Evolutionary conservation across 2,113 vertebrate species (phyloP).

Genomic region (Varanus komodoensis): DNA sequence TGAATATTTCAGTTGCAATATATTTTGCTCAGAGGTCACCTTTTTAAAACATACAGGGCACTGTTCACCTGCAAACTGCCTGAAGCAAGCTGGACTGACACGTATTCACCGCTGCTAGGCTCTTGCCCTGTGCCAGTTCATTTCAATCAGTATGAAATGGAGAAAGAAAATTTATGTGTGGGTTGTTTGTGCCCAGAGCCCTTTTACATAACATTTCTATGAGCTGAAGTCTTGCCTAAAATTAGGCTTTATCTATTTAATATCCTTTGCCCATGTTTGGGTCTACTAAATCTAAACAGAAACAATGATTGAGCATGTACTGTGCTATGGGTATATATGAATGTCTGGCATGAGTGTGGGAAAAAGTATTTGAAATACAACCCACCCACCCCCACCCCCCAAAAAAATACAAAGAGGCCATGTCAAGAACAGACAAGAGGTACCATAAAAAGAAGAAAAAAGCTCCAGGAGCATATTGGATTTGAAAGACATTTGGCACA

Average conservation of each 20-base stretch:
- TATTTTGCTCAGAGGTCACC: neutral
- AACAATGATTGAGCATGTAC: neutral
- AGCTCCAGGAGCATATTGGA: neutral
- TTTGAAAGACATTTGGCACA: neutral
- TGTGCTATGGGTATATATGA: neutral
- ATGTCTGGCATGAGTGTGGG: neutral
- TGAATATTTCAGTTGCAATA: neutral
- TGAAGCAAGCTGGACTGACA: neutral
- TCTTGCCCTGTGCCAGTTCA: neutral
- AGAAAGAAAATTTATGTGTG: neutral
- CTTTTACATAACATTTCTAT: neutral
- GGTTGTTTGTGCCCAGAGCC: neutral
- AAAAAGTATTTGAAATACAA: neutral
- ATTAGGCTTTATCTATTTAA: neutral
- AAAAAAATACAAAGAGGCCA: neutral
- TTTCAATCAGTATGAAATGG: neutral
- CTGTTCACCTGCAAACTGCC: neutral
- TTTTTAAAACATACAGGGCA: neutral
- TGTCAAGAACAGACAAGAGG: neutral
- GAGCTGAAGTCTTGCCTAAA: neutral
- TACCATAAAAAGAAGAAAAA: neutral
- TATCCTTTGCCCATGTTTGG: neutral
- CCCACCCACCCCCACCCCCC: too few relatives aligned
- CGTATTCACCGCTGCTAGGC: too few relatives aligned
- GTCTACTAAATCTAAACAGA: neutral